Conservation (phyloP, 2,113 vertebrate genomes). For the Phocoena sinus region DNA sequence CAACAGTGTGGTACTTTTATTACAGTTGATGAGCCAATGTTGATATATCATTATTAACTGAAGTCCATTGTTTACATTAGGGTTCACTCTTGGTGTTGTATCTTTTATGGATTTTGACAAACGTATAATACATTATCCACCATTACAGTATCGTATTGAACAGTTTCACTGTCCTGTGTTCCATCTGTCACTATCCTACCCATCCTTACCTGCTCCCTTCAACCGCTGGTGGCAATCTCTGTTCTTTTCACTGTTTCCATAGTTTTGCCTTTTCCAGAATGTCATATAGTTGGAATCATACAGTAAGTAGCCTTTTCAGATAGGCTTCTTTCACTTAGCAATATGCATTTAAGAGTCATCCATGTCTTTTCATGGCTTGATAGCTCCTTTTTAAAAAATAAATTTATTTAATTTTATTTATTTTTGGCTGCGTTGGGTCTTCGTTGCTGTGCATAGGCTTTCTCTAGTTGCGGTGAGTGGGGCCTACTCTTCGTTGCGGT, state of each 20-base stretch:
- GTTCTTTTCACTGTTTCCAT: not conserved
- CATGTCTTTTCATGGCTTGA: not conserved
- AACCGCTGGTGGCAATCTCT: not conserved
- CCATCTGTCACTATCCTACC: not conserved
- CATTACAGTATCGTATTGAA: not conserved
- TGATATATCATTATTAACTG: not conserved
- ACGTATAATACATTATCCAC: not conserved
- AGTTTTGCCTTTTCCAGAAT: not conserved
- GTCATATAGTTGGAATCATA: not conserved
- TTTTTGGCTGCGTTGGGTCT: no score
- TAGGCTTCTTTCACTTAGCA: not conserved
- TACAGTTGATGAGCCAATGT: not conserved
- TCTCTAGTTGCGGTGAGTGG: no score
- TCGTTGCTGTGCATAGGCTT: no score
- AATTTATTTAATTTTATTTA: no score
- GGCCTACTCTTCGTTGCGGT: no score
- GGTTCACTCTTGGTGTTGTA: not conserved
- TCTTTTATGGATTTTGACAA: not conserved
- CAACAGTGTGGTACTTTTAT: not conserved
- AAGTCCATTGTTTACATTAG: not conserved
- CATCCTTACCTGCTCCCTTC: not conserved
- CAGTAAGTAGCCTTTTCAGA: not conserved
- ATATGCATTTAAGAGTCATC: not conserved
- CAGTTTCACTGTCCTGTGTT: not conserved
- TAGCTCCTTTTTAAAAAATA: not conserved